These are phyloP conservation scores for Heteronetta atricapilla DNA, from an alignment of 2,113 vertebrate genomes.

Conservation along the genomic window DNA sequence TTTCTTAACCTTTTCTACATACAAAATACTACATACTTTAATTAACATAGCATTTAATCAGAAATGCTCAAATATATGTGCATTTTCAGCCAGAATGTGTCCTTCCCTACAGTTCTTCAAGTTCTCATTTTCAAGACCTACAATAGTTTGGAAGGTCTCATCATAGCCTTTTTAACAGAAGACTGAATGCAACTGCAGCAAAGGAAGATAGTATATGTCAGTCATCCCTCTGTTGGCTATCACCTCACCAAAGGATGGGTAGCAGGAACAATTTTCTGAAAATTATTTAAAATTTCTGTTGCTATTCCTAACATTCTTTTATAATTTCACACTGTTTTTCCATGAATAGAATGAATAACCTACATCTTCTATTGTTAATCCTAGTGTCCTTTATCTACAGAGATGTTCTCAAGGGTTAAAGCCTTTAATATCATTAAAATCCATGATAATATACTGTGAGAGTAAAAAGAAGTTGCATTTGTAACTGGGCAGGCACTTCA, in stretches of 20 bases:
- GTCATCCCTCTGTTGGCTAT: background rate
- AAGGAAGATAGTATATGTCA: background rate
- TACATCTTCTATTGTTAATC: background rate
- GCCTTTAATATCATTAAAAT: background rate
- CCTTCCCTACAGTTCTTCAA: background rate
- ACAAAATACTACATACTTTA: background rate
- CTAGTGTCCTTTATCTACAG: background rate
- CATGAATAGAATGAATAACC: background rate
- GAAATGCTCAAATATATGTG: background rate
- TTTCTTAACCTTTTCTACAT: background rate
- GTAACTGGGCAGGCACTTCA: background rate
- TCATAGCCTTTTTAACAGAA: background rate
- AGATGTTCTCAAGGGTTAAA: background rate
- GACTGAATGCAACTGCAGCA: background rate
- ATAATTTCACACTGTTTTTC: background rate
- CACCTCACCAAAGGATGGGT: background rate
- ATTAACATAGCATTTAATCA: background rate
- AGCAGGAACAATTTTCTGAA: background rate
- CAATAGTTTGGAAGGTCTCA: background rate
- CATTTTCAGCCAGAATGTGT: background rate
- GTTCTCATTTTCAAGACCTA: background rate
- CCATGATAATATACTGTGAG: background rate
- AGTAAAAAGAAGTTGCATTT: background rate
- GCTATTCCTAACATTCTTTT: background rate
- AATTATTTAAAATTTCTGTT: background rate